These are phyloP conservation scores for Todiramphus chloris DNA, from an alignment of 2,113 vertebrate genomes.

Conservation along the genomic window DNA sequence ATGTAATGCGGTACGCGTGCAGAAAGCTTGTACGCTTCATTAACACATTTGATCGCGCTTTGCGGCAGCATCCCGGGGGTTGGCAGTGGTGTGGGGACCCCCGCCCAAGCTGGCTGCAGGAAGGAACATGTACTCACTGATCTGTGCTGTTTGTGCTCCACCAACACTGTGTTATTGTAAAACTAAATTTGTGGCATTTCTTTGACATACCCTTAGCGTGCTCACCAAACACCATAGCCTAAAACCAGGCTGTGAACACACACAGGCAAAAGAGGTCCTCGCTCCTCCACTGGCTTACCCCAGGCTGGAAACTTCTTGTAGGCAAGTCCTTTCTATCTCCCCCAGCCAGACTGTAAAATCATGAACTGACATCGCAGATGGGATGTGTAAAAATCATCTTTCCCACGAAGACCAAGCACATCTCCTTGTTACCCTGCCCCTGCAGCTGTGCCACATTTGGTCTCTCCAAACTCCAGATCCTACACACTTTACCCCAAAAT, in stretches of 20 bases:
- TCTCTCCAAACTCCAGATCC: neutral
- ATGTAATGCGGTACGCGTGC: neutral
- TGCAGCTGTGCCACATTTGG: neutral
- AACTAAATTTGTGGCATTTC: neutral
- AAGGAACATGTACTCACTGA: fast-evolving
- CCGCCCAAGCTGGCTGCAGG: neutral
- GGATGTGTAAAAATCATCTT: neutral
- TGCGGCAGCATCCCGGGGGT: neutral
- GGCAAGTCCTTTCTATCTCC: neutral
- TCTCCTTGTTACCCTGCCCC: neutral
- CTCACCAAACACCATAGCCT: neutral
- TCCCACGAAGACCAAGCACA: neutral
- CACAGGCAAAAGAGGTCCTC: neutral
- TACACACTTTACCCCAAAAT: neutral
- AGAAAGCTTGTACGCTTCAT: neutral
- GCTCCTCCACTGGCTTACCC: fast-evolving
- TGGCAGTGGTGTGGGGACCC: neutral
- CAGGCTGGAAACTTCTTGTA: neutral
- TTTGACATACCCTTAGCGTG: neutral
- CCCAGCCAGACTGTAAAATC: neutral
- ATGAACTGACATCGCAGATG: fast-evolving
- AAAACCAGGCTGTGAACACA: neutral
- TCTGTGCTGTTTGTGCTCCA: neutral
- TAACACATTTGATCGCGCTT: neutral
- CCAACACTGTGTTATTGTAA: neutral